Conservation (phyloP, 2,113 vertebrate species). For the Mesembrinibis cayennensis region DNA sequence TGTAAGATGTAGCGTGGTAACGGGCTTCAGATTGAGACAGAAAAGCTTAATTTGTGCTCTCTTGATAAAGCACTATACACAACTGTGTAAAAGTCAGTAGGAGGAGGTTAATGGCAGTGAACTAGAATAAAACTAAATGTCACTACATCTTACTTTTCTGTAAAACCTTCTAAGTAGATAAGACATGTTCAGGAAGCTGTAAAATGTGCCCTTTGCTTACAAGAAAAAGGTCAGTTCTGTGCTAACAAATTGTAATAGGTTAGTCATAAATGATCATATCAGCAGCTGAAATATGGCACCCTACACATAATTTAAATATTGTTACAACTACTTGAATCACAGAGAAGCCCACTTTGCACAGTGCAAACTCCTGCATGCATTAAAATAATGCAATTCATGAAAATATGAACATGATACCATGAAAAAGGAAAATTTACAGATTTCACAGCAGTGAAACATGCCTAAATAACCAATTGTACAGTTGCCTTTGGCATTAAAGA, state of each 20-base stretch:
- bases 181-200: conserved; percentile 75
- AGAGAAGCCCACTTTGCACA: neutral
- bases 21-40: neutral
- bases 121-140: conserved; percentile 80
- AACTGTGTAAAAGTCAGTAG: conserved; percentile 37
- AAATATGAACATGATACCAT: neutral
- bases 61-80: conserved; percentile 5
- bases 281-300: conserved; percentile 55
- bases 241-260: conserved; percentile 74
- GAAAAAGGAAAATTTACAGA: neutral
- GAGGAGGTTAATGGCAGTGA: conserved; percentile 72
- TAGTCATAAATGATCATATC: conserved; percentile 75
- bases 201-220: conserved; percentile 80
- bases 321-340: neutral
- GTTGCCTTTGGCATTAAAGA: neutral
- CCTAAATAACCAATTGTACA: neutral
- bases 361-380: neutral
- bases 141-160: conserved; percentile 73
- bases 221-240: conserved; percentile 71
- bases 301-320: conserved; percentile 62
- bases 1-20: neutral
- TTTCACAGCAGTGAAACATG: neutral
- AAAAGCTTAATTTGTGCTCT: neutral
- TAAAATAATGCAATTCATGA: neutral
- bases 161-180: conserved; percentile 72